Evolutionary conservation across 2,113 vertebrate genomes (phyloP).

Genomic region (Neogobius melanostomus): DNA sequence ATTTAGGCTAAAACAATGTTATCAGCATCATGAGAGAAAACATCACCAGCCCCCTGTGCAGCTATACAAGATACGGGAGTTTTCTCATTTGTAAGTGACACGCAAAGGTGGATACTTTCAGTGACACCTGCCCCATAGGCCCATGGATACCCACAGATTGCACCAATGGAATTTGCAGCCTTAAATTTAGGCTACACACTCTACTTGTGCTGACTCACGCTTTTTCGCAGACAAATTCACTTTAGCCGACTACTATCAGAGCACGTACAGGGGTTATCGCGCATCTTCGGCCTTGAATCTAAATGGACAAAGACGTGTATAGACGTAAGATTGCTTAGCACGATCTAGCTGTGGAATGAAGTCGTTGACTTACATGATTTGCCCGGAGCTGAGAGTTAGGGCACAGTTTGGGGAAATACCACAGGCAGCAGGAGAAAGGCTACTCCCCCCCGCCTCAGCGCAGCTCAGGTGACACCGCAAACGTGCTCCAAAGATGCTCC

Average conservation of each 20-base stretch:
- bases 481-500: not conserved
- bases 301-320: conserved; percentile 23
- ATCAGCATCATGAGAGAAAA: too few species aligned
- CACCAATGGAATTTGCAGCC: not conserved
- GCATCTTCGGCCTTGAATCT: conserved; percentile 19
- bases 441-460: conserved; percentile 26
- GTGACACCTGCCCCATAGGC: not conserved
- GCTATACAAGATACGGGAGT: too few species aligned
- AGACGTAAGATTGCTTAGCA: not conserved
- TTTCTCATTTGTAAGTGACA: not conserved
- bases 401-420: conserved; percentile 71
- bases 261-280: conserved; percentile 15
- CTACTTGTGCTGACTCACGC: conserved; percentile 10
- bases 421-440: conserved; percentile 28
- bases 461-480: conserved; percentile 13
- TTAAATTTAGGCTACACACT: not conserved
- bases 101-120: not conserved
- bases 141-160: not conserved
- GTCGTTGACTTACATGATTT: conserved; percentile 53
- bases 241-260: not conserved
- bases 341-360: conserved; percentile 32
- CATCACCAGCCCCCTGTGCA: too few species aligned
- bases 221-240: not conserved
- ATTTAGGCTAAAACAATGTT: too few species aligned
- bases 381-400: conserved; percentile 51